phyloP scores from a whole-genome alignment of 2,113 vertebrate genomes.

The Calyptomena viridis region DNA sequence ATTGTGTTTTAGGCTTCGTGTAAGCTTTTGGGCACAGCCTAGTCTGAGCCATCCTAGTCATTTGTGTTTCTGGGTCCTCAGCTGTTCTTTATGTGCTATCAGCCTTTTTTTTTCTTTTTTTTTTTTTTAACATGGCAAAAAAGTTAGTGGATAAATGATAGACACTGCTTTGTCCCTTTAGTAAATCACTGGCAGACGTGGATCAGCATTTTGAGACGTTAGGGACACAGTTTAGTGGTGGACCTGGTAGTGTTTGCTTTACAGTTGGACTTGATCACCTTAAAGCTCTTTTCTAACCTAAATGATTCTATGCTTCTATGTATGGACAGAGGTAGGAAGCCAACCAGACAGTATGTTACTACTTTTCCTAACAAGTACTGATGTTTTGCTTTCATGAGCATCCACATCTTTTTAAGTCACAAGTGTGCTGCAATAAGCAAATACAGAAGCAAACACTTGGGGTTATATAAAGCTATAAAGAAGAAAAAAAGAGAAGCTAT shows the following conservation, averaged over 20 bases:
- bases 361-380: neutral
- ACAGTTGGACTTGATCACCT: neutral
- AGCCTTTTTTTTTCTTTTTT: neutral
- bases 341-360: neutral
- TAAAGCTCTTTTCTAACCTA: neutral
- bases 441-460: neutral
- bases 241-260: neutral
- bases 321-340: neutral
- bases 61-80: neutral
- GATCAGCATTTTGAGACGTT: neutral
- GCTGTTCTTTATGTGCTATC: neutral
- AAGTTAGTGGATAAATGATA: neutral
- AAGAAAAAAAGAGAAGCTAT: neutral
- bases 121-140: neutral
- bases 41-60: neutral
- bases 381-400: neutral
- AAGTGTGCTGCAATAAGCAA: neutral
- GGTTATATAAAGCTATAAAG: neutral
- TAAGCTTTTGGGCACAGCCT: neutral
- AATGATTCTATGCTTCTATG: neutral
- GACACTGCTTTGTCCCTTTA: neutral
- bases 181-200: neutral
- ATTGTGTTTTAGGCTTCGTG: neutral
- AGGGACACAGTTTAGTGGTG: neutral
- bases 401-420: neutral